phyloP scores from a whole-genome alignment of 1,140 invertebrate species.

The Palaemon carinicauda region DNA sequence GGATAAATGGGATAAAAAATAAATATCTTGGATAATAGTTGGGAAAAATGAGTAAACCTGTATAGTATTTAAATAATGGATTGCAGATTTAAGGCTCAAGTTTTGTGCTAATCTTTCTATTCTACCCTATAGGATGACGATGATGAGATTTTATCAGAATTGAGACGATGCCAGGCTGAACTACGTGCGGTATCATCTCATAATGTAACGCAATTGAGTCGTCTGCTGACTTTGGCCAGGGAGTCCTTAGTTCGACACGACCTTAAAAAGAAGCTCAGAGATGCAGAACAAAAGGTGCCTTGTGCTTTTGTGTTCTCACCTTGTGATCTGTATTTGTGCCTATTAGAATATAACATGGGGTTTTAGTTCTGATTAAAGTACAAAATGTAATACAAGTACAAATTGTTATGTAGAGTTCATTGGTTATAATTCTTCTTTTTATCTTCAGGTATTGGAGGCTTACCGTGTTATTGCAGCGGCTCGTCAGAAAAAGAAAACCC shows the following conservation, averaged over 20 bases:
- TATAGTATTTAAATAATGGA: too few species aligned
- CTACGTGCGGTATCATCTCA: constrained; percentile 66
- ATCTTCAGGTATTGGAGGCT: constrained; percentile 71
- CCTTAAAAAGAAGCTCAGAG: constrained; percentile 66
- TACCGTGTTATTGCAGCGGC: constrained; percentile 79
- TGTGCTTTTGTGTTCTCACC: background rate
- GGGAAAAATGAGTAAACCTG: too few species aligned
- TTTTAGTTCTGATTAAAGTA: background rate
- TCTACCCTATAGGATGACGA: constrained; percentile 56
- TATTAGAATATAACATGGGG: too few species aligned
- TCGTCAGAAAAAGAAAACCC: constrained; percentile 80
- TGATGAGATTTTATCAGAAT: constrained; percentile 67
- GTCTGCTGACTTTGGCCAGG: constrained; percentile 62
- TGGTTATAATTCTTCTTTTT: background rate
- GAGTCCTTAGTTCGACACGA: constrained; percentile 65
- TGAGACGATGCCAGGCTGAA: constrained; percentile 67
- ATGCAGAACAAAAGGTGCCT: constrained; percentile 66
- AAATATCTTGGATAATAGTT: too few species aligned
- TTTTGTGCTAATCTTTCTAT: background rate
- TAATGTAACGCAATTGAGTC: constrained; percentile 62
- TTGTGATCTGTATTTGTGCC: too few species aligned
- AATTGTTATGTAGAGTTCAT: too few species aligned
- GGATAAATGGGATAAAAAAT: too few species aligned
- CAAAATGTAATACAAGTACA: background rate
- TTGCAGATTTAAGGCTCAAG: too few species aligned